Conservation (phyloP, 2,113 vertebrate genomes). For the Trichechus manatus region DNA sequence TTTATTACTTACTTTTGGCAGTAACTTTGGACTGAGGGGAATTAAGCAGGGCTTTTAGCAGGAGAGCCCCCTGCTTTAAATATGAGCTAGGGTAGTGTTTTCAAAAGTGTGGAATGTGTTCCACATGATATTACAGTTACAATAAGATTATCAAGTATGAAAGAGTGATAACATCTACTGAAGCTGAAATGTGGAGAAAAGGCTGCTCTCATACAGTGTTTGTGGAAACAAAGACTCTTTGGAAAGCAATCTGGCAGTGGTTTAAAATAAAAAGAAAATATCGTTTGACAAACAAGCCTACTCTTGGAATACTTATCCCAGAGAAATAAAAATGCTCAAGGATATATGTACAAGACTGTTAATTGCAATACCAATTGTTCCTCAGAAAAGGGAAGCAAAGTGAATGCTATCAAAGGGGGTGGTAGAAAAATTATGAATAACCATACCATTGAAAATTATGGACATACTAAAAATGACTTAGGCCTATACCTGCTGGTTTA, state of each 20-base stretch:
- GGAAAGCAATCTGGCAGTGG: slow-evolving; percentile 41
- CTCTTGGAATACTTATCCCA: slow-evolving; percentile 28
- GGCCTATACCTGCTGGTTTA: not conserved
- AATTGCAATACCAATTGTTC: not conserved
- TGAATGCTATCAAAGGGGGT: not conserved
- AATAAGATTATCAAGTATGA: slow-evolving; percentile 4
- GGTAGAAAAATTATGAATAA: slow-evolving; percentile 46
- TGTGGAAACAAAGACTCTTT: slow-evolving; percentile 61
- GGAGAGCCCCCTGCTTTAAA: not conserved
- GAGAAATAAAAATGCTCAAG: slow-evolving; percentile 46
- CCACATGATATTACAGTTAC: not conserved
- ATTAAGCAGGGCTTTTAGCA: not conserved
- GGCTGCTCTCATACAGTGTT: not conserved
- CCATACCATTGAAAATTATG: not conserved
- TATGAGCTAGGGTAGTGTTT: slow-evolving; percentile 11
- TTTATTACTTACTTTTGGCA: slow-evolving; percentile 18
- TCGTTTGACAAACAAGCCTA: slow-evolving; percentile 7
- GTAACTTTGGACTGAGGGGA: not conserved
- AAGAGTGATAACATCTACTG: slow-evolving; percentile 8
- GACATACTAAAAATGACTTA: slow-evolving; percentile 30
- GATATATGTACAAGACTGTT: not conserved
- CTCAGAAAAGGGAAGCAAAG: not conserved
- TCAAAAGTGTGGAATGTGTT: not conserved
- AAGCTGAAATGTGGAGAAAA: not conserved
- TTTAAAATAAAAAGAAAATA: slow-evolving; percentile 62